These are phyloP conservation scores for Phoeniculus purpureus DNA, from an alignment of 2,797 vertebrate genomes.

Conservation along the genomic window DNA sequence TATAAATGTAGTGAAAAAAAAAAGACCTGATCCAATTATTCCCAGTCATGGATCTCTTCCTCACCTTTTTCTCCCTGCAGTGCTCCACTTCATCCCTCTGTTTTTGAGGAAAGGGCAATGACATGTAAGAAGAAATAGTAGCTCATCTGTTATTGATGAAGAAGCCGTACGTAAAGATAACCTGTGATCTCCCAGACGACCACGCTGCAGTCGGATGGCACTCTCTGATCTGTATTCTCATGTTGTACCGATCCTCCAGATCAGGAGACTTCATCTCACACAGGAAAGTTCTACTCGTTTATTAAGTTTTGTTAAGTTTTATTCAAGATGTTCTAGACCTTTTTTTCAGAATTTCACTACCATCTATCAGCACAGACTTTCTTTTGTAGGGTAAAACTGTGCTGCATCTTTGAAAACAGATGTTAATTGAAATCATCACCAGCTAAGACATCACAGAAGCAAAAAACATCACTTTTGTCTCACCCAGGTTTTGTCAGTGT, in stretches of 20 bases:
- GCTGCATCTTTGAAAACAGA: background rate
- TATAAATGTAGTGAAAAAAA: slow-evolving; percentile 12
- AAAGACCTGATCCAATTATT: slow-evolving; percentile 26
- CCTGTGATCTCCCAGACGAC: slow-evolving; percentile 50
- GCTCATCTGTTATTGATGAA: slow-evolving; percentile 73
- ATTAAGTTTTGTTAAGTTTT: slow-evolving; percentile 11
- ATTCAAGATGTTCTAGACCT: background rate
- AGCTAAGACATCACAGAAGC: background rate
- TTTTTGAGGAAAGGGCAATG: slow-evolving; percentile 59
- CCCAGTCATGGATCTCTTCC: background rate
- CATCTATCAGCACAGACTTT: background rate
- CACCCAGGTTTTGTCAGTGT: background rate
- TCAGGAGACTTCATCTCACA: slow-evolving; percentile 24
- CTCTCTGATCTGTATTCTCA: slow-evolving; percentile 60
- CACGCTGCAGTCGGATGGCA: slow-evolving; percentile 29
- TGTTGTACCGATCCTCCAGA: slow-evolving; percentile 33
- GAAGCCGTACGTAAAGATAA: slow-evolving; percentile 49
- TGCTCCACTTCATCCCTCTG: slow-evolving; percentile 10
- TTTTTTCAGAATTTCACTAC: background rate
- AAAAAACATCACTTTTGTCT: background rate
- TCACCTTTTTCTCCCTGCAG: background rate
- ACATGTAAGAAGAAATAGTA: slow-evolving; percentile 66
- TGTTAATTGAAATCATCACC: background rate
- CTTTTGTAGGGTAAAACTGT: background rate
- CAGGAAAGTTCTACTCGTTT: slow-evolving; percentile 30